A percentile compares a stretch with the other conserved stretches of the same genome.
These are phyloP conservation scores for Apeltes quadracus DNA, from an alignment of 2,113 vertebrate species.

Conservation along the genomic window DNA sequence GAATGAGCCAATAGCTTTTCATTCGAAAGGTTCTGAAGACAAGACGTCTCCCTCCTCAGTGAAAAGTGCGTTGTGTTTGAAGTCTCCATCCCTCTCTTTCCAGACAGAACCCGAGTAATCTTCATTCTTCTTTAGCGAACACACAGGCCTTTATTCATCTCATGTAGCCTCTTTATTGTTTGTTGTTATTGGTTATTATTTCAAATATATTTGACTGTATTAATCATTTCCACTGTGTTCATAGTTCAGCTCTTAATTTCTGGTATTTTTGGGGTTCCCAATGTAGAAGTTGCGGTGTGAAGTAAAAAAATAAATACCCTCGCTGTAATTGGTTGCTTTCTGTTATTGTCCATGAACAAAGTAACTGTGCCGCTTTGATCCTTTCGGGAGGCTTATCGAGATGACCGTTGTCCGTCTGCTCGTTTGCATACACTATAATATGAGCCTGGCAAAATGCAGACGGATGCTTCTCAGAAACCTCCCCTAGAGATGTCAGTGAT, in stretches of 20 bases:
- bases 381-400: neutral
- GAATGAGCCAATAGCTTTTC: too few species aligned
- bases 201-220: neutral
- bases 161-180: neutral
- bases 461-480: neutral
- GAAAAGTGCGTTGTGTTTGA: too few species aligned
- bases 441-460: neutral
- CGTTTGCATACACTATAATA: constrained; percentile 1
- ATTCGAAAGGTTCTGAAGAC: too few species aligned
- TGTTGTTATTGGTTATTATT: neutral
- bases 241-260: neutral
- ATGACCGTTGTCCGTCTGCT: neutral
- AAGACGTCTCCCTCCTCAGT: too few species aligned
- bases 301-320: too few species aligned
- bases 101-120: too few species aligned
- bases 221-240: neutral
- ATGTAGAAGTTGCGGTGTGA: too few species aligned
- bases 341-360: neutral
- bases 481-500: neutral
- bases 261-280: neutral
- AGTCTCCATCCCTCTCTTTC: too few species aligned
- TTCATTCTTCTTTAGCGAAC: too few species aligned
- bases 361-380: neutral
- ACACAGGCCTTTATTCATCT: neutral
- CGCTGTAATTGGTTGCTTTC: neutral